Base-by-base conservation (phyloP, 2,888 invertebrate species). In the Perizoma flavofasciatum region DNA sequence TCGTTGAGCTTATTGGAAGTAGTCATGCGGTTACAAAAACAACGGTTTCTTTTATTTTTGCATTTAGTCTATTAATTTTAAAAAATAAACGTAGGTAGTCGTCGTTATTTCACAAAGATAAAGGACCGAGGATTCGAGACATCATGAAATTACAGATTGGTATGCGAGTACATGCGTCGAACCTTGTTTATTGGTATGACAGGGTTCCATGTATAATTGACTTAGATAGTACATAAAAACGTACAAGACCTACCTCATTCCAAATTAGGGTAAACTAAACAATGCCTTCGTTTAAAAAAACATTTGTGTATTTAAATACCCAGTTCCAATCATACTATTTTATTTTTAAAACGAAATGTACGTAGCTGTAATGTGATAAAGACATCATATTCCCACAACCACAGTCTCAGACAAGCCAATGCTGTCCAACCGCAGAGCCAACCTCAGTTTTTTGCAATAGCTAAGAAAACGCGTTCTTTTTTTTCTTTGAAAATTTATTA, bases 401-500 rank as follows among this genome's bases (percentile, higher is more conserved):
- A 49, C 49, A 61, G 49, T 45, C 48, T 47, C 55, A 49, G 41
- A 54, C 46, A 39, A 58, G 50, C 33, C 45, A 51, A 55, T 51
- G 50, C 54, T 60, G 49, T 54, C 45, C 54, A 49, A 56, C 62
- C 55, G 45, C 48, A 54, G 39, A 48, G 11, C 1, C 22, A 47
- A 40, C 40, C 34, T 50, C 43, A 34, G 34, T 41, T 55, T 55
- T 59, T 55, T 59, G 59, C 33, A 51, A 44, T 47, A 54, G 33
- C 22, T 32, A 44, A 4, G 9, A 22, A 62, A 41, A 45, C 39
- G 57, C 52, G 63, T 64, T 68, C 82, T 84, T 37, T 83, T 84
- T 85, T 74, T 80, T 83, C 75, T 83, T 83, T 80, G 80, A 61
- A 78, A 83, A 82, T 86, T 85, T 81, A 86, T 82, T 82, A 82